These are phyloP conservation scores for Psittacula echo DNA, from an alignment of 2,797 vertebrate genomes.

Conservation along the genomic window DNA sequence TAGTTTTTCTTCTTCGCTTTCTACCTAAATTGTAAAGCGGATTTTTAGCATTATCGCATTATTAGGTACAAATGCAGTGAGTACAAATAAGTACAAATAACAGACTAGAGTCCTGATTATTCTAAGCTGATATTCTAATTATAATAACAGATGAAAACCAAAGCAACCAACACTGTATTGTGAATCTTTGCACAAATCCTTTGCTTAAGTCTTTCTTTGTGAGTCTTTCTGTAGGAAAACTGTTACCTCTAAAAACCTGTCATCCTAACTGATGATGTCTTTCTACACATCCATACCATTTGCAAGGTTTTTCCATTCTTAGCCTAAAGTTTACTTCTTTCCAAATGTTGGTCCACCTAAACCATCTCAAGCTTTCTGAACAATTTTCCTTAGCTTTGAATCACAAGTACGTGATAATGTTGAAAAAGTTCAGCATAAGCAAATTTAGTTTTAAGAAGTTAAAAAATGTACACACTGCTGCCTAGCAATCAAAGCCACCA, in stretches of 20 bases:
- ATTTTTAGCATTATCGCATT: not conserved
- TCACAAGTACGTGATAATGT: not conserved
- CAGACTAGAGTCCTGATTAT: not conserved
- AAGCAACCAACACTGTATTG: not conserved
- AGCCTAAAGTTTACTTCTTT: not conserved
- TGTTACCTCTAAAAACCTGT: not conserved
- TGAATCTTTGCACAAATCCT: not conserved
- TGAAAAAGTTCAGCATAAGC: not conserved
- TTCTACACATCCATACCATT: not conserved
- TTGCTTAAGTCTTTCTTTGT: not conserved
- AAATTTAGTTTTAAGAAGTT: not conserved
- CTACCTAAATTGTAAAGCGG: not conserved
- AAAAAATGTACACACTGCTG: not conserved
- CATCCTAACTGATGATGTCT: not conserved
- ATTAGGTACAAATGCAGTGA: not conserved
- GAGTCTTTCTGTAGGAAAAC: not conserved
- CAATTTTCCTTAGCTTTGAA: not conserved
- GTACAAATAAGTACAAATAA: not conserved
- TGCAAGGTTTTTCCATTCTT: not conserved
- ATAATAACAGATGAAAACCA: not conserved
- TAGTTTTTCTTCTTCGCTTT: not conserved
- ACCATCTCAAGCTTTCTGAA: not conserved
- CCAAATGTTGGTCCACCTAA: not conserved
- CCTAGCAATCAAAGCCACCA: not conserved
- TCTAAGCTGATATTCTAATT: not conserved